These are phyloP conservation scores for Novumbra hubbsi DNA, from an alignment of 2,797 vertebrate species.

Conservation along the genomic window DNA sequence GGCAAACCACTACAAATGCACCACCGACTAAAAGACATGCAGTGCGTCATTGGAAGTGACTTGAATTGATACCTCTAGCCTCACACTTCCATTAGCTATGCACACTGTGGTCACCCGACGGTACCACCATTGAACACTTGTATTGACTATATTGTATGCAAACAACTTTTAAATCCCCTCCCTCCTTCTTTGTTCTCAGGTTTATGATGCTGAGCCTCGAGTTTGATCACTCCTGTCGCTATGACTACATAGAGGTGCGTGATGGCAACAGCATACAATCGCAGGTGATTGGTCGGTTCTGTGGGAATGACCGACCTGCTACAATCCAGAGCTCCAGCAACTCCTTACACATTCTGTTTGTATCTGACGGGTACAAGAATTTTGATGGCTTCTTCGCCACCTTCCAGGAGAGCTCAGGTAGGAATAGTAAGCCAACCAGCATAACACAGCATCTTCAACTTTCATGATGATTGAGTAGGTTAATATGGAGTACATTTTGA, in stretches of 20 bases:
- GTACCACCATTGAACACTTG: not conserved
- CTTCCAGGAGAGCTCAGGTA: slow-evolving; percentile 94
- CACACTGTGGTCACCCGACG: not conserved
- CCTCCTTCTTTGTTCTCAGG: slow-evolving; percentile 59
- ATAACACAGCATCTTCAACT: too few species aligned
- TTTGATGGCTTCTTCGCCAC: slow-evolving; percentile 95
- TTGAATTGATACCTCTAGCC: too few species aligned
- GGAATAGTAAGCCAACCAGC: not conserved
- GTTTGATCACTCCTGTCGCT: slow-evolving; percentile 84
- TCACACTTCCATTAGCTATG: not conserved
- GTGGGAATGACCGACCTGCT: slow-evolving; percentile 86
- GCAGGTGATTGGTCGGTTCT: slow-evolving; percentile 87
- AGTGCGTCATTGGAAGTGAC: too few species aligned
- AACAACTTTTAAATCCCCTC: not conserved
- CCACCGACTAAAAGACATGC: too few species aligned
- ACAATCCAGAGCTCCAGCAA: slow-evolving; percentile 85
- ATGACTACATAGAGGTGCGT: slow-evolving; percentile 91
- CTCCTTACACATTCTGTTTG: slow-evolving; percentile 90
- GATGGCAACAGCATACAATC: slow-evolving; percentile 87
- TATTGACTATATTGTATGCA: too few species aligned
- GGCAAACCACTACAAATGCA: too few species aligned
- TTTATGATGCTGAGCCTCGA: slow-evolving; percentile 96
- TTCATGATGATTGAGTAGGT: too few species aligned
- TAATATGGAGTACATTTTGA: too few species aligned
- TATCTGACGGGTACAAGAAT: slow-evolving; percentile 95